phyloP scores from a whole-genome alignment of 2,113 vertebrate genomes.

The Pluvianellus socialis region DNA sequence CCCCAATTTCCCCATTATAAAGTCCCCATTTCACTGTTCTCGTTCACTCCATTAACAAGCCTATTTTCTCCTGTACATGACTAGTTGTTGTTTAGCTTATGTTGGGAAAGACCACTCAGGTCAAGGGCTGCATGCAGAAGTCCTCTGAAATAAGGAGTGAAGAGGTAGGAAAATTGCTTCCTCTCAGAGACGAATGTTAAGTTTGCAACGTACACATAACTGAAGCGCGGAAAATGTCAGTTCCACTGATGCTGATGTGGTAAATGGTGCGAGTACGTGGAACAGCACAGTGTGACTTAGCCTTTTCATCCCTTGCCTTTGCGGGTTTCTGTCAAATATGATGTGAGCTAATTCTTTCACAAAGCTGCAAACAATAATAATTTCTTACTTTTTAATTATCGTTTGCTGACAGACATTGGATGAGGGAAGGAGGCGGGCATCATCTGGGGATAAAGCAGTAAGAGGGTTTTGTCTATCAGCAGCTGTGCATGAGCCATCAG shows the following conservation, averaged over 20 bases:
- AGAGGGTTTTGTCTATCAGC: slow-evolving; percentile 40
- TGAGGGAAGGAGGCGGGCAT: background rate
- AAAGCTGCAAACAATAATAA: background rate
- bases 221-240: background rate
- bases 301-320: background rate
- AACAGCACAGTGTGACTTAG: background rate
- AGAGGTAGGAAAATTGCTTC: background rate
- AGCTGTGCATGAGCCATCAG: slow-evolving; percentile 40
- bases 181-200: background rate
- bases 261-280: background rate
- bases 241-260: background rate
- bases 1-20: too few relatives aligned
- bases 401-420: background rate
- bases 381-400: slow-evolving; percentile 14
- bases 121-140: background rate
- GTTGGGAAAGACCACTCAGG: background rate
- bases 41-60: background rate
- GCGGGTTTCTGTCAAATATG: background rate
- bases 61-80: background rate
- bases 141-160: background rate
- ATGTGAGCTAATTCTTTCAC: background rate
- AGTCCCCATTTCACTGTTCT: background rate
- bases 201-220: rapidly evolving
- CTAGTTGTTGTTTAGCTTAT: background rate
- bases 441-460: slow-evolving; percentile 18